Evolutionary conservation across 1,140 invertebrate genomes (phyloP).

Genomic region (Pararge aegeria): DNA sequence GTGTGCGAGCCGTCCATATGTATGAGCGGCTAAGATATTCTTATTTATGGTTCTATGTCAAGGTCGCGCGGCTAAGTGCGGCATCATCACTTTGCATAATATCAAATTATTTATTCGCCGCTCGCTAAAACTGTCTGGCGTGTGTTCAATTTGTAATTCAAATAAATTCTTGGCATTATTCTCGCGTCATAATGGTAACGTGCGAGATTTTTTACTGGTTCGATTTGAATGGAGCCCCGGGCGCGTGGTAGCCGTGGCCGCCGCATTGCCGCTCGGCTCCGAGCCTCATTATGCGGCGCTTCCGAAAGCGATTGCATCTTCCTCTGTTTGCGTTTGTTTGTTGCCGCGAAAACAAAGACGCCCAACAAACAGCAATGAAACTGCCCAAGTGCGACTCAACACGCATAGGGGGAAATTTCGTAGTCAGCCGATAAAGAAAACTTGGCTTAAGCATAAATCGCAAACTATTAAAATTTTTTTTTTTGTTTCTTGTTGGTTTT

Average conservation of each 20-base stretch:
- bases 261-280: neutral
- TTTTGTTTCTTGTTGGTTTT: too few relatives aligned
- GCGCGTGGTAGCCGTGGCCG: conserved; percentile 26
- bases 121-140: conserved; percentile 70
- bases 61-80: conserved; percentile 60
- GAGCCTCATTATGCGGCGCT: neutral
- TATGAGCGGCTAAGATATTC: conserved; percentile 76
- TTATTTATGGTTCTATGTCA: conserved; percentile 76
- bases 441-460: too few relatives aligned
- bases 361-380: too few relatives aligned
- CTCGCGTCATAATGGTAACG: conserved; percentile 60
- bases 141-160: conserved; percentile 75
- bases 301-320: conserved; percentile 13
- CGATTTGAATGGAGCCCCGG: conserved; percentile 44
- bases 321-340: neutral
- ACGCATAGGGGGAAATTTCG: too few relatives aligned
- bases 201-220: conserved; percentile 52
- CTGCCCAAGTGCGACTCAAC: too few relatives aligned
- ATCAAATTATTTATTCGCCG: conserved; percentile 77
- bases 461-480: too few relatives aligned
- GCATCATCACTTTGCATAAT: conserved; percentile 75
- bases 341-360: too few relatives aligned
- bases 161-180: conserved; percentile 70
- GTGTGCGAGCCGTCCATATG: conserved; percentile 74
- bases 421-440: too few relatives aligned